phyloP scores from a whole-genome alignment of 2,888 invertebrate genomes.

The Eueremaeus valkanovi region DNA sequence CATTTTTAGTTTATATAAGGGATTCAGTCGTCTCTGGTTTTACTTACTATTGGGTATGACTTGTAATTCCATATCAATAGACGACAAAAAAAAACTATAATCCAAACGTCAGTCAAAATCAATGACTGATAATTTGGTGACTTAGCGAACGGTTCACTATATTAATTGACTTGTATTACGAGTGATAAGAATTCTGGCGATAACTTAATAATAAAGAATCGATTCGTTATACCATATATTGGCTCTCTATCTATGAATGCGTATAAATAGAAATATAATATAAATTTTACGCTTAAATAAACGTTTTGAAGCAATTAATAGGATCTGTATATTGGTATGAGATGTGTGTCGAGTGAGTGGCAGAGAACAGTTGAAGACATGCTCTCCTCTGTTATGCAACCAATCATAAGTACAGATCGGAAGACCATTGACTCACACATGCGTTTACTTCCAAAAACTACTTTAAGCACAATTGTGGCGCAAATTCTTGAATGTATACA shows the following conservation, averaged over 20 bases:
- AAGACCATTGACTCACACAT: slow-evolving; percentile 9
- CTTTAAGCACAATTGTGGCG: not conserved
- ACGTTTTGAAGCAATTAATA: not conserved
- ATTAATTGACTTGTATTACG: not conserved
- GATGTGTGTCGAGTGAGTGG: not conserved
- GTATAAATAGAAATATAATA: not conserved
- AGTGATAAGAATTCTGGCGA: not conserved
- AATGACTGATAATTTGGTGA: slow-evolving; percentile 4
- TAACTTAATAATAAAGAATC: not conserved
- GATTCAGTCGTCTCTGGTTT: slow-evolving; percentile 1
- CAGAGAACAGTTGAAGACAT: not conserved
- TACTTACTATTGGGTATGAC: slow-evolving; percentile 36
- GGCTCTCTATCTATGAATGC: not conserved
- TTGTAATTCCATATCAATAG: slow-evolving; percentile 28
- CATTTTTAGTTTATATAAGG: not conserved
- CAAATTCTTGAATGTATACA: not conserved
- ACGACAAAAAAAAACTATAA: not conserved
- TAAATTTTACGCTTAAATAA: not conserved
- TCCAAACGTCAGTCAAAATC: slow-evolving; percentile 5
- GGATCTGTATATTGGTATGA: too few species aligned
- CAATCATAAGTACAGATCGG: not conserved
- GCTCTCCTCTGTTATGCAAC: not conserved
- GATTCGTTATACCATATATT: too few species aligned
- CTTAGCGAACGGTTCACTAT: not conserved
- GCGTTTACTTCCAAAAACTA: not conserved